phyloP scores from a whole-genome alignment of 2,888 invertebrate genomes.

The Ischnura elegans region DNA sequence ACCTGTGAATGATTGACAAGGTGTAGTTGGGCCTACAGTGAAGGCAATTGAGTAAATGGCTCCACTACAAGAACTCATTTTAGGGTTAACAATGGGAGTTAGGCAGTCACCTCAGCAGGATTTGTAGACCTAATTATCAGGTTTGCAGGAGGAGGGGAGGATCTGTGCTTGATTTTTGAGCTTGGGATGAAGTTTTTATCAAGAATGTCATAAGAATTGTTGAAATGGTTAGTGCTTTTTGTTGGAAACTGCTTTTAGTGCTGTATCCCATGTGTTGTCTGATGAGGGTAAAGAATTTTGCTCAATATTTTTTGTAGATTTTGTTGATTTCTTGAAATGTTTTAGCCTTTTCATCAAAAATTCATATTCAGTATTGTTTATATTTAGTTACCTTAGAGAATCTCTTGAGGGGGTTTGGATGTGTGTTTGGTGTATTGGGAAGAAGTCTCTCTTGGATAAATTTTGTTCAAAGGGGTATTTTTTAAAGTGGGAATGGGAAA shows the following conservation, averaged over 20 bases:
- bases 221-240: slow-evolving; percentile 49
- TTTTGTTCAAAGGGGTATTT: not conserved
- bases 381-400: not conserved
- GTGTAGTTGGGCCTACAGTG: slow-evolving; percentile 41
- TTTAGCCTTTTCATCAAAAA: slow-evolving; percentile 17
- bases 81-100: slow-evolving; percentile 59
- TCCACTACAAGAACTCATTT: not conserved
- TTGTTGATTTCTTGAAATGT: slow-evolving; percentile 40
- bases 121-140: slow-evolving; percentile 38
- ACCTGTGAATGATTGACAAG: slow-evolving; percentile 38
- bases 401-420: slow-evolving; percentile 4
- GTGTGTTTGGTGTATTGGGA: not conserved
- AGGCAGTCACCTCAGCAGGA: slow-evolving; percentile 56
- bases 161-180: slow-evolving; percentile 60
- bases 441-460: not conserved
- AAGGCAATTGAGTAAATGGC: slow-evolving; percentile 31
- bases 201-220: slow-evolving; percentile 23
- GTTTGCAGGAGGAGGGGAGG: slow-evolving; percentile 56
- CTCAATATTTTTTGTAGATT: slow-evolving; percentile 54
- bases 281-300: slow-evolving; percentile 49
- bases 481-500: not conserved
- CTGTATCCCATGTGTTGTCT: slow-evolving; percentile 51
- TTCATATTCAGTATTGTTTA: slow-evolving; percentile 23
- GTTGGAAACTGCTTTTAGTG: slow-evolving; percentile 10
- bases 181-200: slow-evolving; percentile 40